A percentile compares a stretch with the other conserved stretches of the same genome.
Evolutionary conservation across 2,113 vertebrate species (phyloP).

Genomic region (Microcebus murinus): DNA sequence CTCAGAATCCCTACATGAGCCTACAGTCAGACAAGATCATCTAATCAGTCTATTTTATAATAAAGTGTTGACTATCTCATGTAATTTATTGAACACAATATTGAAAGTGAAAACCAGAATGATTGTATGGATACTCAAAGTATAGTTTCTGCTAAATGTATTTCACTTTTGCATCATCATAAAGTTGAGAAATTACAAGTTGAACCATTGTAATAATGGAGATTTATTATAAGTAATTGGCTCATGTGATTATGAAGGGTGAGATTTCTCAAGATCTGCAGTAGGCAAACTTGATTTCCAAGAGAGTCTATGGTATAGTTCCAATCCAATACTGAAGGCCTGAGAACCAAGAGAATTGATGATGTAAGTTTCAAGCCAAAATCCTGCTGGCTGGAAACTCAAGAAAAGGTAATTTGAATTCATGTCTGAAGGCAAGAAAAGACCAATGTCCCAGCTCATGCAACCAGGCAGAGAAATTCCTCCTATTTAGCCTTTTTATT

Average conservation of each 20-base stretch:
- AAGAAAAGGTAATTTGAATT: not conserved
- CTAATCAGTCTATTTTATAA: not conserved
- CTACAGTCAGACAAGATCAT: not conserved
- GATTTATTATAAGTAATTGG: not conserved
- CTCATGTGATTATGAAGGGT: not conserved
- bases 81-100: not conserved
- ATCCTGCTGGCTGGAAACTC: not conserved
- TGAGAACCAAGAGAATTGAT: not conserved
- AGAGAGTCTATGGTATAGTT: not conserved
- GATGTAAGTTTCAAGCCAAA: not conserved
- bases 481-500: not conserved
- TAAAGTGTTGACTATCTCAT: not conserved
- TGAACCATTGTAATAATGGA: not conserved
- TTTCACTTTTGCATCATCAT: not conserved
- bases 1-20: not conserved
- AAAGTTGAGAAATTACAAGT: not conserved
- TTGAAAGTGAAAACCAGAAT: not conserved
- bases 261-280: not conserved
- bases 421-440: not conserved
- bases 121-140: not conserved
- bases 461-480: not conserved
- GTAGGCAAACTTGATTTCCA: not conserved
- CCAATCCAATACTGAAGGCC: not conserved
- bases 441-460: not conserved
- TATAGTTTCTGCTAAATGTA: not conserved